These are phyloP conservation scores for Amiota minor DNA, from an alignment of 2,888 invertebrate species.

Conservation along the genomic window DNA sequence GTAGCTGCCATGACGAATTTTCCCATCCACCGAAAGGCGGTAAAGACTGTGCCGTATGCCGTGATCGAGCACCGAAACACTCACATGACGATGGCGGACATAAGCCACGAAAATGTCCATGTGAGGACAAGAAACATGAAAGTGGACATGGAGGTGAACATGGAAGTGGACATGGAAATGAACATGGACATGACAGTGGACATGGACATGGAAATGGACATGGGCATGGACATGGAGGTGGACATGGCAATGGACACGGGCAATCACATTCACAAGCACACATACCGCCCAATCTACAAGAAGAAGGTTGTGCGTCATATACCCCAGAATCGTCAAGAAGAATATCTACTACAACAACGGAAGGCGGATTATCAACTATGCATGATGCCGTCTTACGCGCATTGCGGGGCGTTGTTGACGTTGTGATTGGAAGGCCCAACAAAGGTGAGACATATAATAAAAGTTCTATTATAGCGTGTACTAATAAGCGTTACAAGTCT, in stretches of 20 bases:
- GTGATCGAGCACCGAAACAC: background rate
- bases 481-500: too few species aligned
- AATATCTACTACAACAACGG: background rate
- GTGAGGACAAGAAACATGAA: background rate
- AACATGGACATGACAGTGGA: background rate
- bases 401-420: constrained; percentile 12
- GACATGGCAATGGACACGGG: background rate
- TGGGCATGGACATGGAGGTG: background rate
- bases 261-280: background rate
- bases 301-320: constrained; percentile 21
- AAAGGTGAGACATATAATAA: too few species aligned
- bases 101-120: background rate
- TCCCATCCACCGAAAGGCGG: background rate
- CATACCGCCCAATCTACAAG: background rate
- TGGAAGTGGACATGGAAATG: background rate
- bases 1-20: constrained; percentile 34
- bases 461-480: too few species aligned
- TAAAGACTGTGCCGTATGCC: constrained; percentile 6
- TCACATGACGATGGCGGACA: background rate
- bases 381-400: constrained; percentile 12
- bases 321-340: background rate
- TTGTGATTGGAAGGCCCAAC: background rate
- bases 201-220: background rate
- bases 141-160: background rate
- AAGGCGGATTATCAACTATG: background rate